Evolutionary conservation across 2,113 vertebrate genomes (phyloP), one percentile per base, ranked within the genome.

Genomic region (Bambusicola thoracicus): DNA sequence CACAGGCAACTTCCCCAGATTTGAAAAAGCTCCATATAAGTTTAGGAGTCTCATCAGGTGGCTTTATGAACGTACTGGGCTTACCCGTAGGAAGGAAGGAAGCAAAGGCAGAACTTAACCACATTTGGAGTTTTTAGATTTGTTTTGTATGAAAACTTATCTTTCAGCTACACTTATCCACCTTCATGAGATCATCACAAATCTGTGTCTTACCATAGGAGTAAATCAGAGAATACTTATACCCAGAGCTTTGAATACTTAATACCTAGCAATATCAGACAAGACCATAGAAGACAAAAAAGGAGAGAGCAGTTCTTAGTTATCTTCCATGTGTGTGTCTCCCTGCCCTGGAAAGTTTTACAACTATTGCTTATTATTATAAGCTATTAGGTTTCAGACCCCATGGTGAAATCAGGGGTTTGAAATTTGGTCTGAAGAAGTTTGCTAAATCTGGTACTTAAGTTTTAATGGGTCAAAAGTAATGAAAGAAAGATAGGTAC

Each of bases 221-320:
- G 49, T 58, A 80, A 87, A 91, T 62, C 70, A 76, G 62, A 76
- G 15, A 66, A 48, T 85, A 61, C 72, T 92, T 92, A 36, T 83
- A 74, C 32, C 19, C 49, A 85, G 68, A 70, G 29, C 34, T 85
- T 91, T 90, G 72, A 73, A 46, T 80, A 88, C 82, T 88, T 91
- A 66, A 77, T 83, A 80, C 90, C 63, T 77, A 34, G 68, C 63
- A 85, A 90, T 19, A 59, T 18, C 32, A 48, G 48, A 65, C n/a
- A 76, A 89, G 48, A 43, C 15, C 30, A 38, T 56, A 58, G 34
- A 83, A 24, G 30, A 32, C 24, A 67, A 32, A 74, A 68, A 65
- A n/a, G 10, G 29, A 62, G 25, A 62, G 24, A 10, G 21, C 2
- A 41, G 40, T 48, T 65, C 66, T 84, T 22, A 72, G 59, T 46